These are phyloP conservation scores for Astyanax mexicanus DNA, from an alignment of 2,797 vertebrate genomes.

Conservation along the genomic window DNA sequence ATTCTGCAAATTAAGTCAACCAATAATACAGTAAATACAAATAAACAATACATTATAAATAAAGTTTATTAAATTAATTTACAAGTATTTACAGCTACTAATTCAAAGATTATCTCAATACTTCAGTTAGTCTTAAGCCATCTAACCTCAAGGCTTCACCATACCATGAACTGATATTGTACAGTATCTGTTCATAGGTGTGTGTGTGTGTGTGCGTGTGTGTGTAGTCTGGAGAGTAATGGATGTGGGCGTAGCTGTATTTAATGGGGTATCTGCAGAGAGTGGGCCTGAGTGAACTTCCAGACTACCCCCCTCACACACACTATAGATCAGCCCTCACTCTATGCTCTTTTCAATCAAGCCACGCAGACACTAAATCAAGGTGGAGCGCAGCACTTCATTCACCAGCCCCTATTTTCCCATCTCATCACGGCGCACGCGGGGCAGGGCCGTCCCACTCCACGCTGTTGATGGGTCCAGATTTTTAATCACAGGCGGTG, in stretches of 20 bases:
- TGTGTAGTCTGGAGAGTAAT: neutral
- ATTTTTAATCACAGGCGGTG: conserved; percentile 73
- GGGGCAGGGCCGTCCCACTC: conserved; percentile 51
- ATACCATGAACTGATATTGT: too few species aligned
- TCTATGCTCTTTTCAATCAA: conserved; percentile 74
- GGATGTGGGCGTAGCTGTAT: too few species aligned
- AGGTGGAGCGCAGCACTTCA: conserved; percentile 66
- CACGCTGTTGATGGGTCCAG: conserved; percentile 59
- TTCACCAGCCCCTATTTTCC: conserved; percentile 63
- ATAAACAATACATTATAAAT: too few species aligned
- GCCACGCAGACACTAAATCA: conserved; percentile 71
- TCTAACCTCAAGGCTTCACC: too few species aligned
- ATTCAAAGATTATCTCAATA: too few species aligned
- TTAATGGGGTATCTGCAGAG: conserved; percentile 28
- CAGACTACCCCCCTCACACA: conserved; percentile 14
- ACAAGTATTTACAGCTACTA: too few species aligned
- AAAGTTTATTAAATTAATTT: too few species aligned
- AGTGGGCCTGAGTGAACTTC: conserved; percentile 17
- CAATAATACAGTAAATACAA: too few species aligned
- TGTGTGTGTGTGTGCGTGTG: neutral
- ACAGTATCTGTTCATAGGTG: neutral
- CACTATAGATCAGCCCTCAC: conserved; percentile 66
- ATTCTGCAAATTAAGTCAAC: too few species aligned
- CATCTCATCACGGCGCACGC: conserved; percentile 71
- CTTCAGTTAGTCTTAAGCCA: too few species aligned